Evolutionary conservation across 2,797 vertebrate genomes (phyloP), one percentile per base, ranked within the genome.

Genomic region (Crenuchus spilurus): DNA sequence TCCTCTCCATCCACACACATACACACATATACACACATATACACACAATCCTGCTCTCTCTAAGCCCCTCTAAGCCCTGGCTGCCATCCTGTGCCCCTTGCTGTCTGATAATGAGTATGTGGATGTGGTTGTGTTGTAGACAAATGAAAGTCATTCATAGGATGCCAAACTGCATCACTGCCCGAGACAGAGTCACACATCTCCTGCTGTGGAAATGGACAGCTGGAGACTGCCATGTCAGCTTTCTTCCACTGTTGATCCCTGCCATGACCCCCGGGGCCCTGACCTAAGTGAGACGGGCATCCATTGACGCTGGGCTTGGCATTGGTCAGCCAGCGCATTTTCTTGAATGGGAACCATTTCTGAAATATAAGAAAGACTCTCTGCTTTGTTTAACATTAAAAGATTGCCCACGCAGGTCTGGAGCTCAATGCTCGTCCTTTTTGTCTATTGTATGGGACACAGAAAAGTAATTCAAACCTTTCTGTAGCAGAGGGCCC

Each of bases 391-490:
- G 83, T 84, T 84, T 42, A 84, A 76, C 81, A 82, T 82, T 80
- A 80, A 80, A 74, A 62, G 11, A 24, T 78, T 66, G 33, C 67
- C 62, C 44, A 68, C 78, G 62, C 84, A 79, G 39, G 46, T 85
- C 84, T 75, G 55, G 70, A 51, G 54, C 67, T 76, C 67, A 74
- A 33, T 68, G 65, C 72, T 65, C 52, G 79, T 73, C 76, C 76
- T 86, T 86, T 89, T 55, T 33, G 37, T 57, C 42, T 33, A 71
- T 57, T 76, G 83, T 87, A 77, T 72, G 9, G 33, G 63, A 58
- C 63, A 52, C 80, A 82, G 79, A 89, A 71, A 80, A 79, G 86
- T 84, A 89, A 91, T 82, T 84, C 76, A 75, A 89, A 61, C 76
- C 82, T 68, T 48, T 42, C 22, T 24, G 46, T n/a, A 48, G 49